Evolutionary conservation across 2,797 vertebrate genomes (phyloP), one percentile per base, ranked within the genome.

Genomic region (Cetoscarus ocellatus): DNA sequence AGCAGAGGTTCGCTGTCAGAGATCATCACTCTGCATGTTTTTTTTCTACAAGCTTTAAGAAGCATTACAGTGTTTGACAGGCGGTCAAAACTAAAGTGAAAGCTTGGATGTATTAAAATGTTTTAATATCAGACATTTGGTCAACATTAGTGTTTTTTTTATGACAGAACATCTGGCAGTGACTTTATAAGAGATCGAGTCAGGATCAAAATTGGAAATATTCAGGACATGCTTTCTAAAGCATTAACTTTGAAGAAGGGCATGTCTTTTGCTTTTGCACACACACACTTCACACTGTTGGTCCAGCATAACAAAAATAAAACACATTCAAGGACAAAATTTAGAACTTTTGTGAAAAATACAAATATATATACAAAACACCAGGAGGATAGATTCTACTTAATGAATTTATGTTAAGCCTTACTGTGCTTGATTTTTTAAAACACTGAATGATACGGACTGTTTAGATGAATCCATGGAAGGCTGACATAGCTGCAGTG

Each of bases 1-100:
- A 77, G 63, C 40, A 8, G 9, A 44, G 45, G 61, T 35, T 55
- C 3, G 35, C 43, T 52, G 47, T 64, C 68, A 80, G 18, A 67
- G 17, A 54, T 19, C 18, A 59, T 42, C 54, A 58, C 12, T 66
- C 8, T 36, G 36, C 55, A 61, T 6, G 10, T 4, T 35, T 38
- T 51, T 51, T 51, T 51, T 51, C 12, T 14, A 14, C 12, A 34
- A 17, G 5, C 5, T 62, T 73, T 63, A 59, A 45, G 19, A 43
- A 47, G 39, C 7, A 52, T 54, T n/a, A 10, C 49, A 39, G 10
- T 38, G 54, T 57, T 36, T 43, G 45, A 27, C 11, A 50, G 43
- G 42, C 34, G 18, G 8, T 15, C 6, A 10, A 50, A 12, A 50
- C 17, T 44, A 44, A 10, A 42, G 47, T 56, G 38, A 57, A 53